Evolutionary conservation across 35 echinoderm and acorn worm genomes (phyloP), one percentile per base, ranked within the genome.

Genomic region (Amphiura filiformis): DNA sequence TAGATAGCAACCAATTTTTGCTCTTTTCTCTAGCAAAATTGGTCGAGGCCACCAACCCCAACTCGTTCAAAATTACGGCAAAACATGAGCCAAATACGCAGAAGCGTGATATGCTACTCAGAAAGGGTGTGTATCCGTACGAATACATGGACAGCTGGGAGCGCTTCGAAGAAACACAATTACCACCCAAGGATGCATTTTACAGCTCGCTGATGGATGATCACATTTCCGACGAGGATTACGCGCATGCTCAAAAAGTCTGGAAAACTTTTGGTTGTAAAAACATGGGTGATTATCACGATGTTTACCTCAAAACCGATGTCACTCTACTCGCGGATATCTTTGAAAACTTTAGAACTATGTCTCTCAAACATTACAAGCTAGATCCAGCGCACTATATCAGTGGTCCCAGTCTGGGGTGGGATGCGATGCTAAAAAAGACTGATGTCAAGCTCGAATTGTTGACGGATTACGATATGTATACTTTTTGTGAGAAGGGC

Each of bases 71-170:
- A n/a, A n/a, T n/a, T n/a, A n/a, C n/a, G n/a, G n/a, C n/a, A n/a
- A n/a, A n/a, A n/a, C n/a, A n/a, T n/a, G n/a, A n/a, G n/a, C n/a
- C n/a, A 85, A 9, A 30, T 70, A 18, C 18, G 65, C 18, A 85
- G 65, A 85, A 64, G 34, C 52, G 52, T 33, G 31, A 85, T 5
- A 22, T 85, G 15, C 33, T 85, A 5, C 18, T 85, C 14, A 5
- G 83, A 28, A 85, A 85, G 52, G 83, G 83, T 30, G 52, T 85
- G 17, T 85, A 65, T 34, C 83, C 83, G 9, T 85, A 85, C 34
- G 83, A 85, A 49, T 85, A 85, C 83, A 85, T 85, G 83, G 83
- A 85, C 56, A 5, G 14, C 20, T 85, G 83, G 83, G 83, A 65
- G 22, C 5, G 41, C 4, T 85, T 85, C 52, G 17, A 20, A n/a